phyloP scores from a whole-genome alignment of 2,888 invertebrate genomes.

The Pyrrhosoma nymphula region DNA sequence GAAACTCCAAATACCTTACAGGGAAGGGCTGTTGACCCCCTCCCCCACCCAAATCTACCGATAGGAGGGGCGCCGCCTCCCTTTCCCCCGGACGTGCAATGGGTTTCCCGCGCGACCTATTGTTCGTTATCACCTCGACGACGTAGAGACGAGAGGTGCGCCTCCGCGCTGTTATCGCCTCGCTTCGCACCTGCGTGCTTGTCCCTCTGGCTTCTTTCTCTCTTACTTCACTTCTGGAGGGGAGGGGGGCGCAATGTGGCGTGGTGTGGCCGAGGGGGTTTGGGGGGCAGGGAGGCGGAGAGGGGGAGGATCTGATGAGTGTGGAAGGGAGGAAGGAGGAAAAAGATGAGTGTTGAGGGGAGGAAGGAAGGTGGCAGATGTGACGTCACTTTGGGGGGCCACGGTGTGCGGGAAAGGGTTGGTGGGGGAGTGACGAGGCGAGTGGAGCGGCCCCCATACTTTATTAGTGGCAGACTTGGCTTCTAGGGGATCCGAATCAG shows the following conservation, averaged over 20 bases:
- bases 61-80: neutral
- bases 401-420: no score
- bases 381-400: neutral
- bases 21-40: no score
- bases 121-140: neutral
- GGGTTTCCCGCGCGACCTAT: neutral
- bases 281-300: neutral
- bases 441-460: no score
- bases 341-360: neutral
- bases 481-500: no score
- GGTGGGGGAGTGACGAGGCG: no score
- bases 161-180: neutral
- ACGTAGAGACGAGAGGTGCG: neutral
- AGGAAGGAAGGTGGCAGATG: neutral
- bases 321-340: neutral
- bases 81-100: neutral
- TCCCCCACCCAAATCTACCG: no score
- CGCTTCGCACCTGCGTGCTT: slow-evolving; percentile 4
- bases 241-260: neutral
- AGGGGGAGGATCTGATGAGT: neutral
- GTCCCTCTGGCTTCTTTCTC: neutral
- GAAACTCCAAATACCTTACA: no score
- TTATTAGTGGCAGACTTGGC: no score
- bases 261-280: no score
- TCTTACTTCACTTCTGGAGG: neutral